Evolutionary conservation across 2,797 vertebrate genomes (phyloP).

Genomic region (Helarctos malayanus): DNA sequence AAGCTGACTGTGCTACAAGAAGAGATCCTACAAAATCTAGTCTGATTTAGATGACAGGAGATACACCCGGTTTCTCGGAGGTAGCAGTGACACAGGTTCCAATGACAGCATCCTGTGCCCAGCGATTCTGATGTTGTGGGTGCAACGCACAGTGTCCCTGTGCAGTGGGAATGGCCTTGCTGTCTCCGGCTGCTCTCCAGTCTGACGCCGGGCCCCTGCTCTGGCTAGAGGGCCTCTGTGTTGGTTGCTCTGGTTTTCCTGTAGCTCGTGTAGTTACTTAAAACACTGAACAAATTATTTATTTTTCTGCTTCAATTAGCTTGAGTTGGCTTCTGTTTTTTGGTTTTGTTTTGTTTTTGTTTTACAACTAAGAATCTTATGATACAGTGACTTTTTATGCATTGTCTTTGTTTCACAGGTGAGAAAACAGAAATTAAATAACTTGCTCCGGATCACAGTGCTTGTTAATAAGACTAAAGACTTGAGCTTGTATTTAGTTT

Average conservation of each 20-base stretch:
- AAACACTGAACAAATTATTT: neutral
- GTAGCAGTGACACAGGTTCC: neutral
- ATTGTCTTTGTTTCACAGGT: neutral
- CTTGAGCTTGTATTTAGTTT: neutral
- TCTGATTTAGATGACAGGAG: neutral
- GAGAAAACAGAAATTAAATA: constrained; percentile 19
- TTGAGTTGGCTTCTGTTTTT: neutral
- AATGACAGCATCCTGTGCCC: neutral
- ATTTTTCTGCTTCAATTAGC: neutral
- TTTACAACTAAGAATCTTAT: neutral
- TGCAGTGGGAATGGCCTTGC: rapidly evolving
- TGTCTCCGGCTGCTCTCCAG: neutral
- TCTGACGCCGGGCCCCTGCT: neutral
- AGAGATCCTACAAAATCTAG: neutral
- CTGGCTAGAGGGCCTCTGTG: neutral
- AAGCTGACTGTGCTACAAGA: neutral
- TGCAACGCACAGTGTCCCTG: neutral
- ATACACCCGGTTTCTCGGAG: neutral
- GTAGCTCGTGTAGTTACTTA: neutral
- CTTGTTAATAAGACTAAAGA: neutral
- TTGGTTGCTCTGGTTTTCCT: neutral
- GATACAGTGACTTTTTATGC: neutral
- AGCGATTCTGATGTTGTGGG: neutral
- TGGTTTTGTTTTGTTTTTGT: neutral
- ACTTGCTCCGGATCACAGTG: neutral